Evolutionary conservation across 2,888 invertebrate genomes (phyloP), one percentile per base, ranked within the genome.

Genomic region (Xylota sylvarum): DNA sequence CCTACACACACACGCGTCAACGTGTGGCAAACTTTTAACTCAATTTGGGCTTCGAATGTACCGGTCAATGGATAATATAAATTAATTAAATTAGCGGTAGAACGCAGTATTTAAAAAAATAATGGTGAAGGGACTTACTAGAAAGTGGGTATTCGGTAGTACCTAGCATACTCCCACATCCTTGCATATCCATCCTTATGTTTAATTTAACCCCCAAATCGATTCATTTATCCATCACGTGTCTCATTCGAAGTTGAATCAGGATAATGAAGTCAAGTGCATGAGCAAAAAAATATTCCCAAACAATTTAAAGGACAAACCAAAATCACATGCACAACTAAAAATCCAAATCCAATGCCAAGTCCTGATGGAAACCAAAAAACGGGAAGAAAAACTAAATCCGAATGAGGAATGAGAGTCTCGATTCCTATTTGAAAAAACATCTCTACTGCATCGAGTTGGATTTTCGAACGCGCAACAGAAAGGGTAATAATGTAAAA

Each of bases 141-240:
- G n/a, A n/a, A n/a, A n/a, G n/a, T n/a, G n/a, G n/a, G n/a, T n/a
- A n/a, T n/a, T n/a, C n/a, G n/a, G n/a, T n/a, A n/a, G n/a, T n/a
- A n/a, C n/a, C n/a, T n/a, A n/a, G n/a, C n/a, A n/a, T n/a, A n/a
- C n/a, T n/a, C n/a, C n/a, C n/a, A n/a, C n/a, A n/a, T n/a, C n/a
- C n/a, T n/a, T n/a, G n/a, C n/a, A n/a, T n/a, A n/a, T n/a, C n/a
- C n/a, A 78, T 62, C 40, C 43, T 79, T 60, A 14, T 40, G 60
- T 79, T 35, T 55, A 67, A 64, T 84, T 84, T 52, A 12, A 67
- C 48, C 52, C 52, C 48, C 43, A 65, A 79, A 79, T 79, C 69
- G 67, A 83, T 73, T 79, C 84, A 84, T 72, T 62, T 84, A 79
- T 79, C 83, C 73, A 73, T 84, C 83, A 73, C 37, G 43, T 83